Conservation (phyloP, 2,113 vertebrate species). For the Hippocampus barbouri region DNA sequence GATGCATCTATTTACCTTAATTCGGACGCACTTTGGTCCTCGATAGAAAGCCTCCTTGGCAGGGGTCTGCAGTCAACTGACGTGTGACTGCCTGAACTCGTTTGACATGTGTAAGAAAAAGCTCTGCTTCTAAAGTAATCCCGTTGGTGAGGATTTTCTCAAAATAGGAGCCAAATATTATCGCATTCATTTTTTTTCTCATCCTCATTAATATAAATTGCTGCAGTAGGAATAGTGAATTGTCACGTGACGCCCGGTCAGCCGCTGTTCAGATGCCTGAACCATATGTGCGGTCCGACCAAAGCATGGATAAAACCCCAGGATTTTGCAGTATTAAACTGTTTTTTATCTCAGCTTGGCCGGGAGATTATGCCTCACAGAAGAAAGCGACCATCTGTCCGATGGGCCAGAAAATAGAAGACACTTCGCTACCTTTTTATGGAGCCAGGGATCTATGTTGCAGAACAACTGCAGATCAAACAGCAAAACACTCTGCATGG, state of each 20-base stretch:
- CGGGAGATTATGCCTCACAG: conserved; percentile 78
- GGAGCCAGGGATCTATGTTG: conserved; percentile 27
- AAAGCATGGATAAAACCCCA: conserved; percentile 74
- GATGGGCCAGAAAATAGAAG: conserved; percentile 49
- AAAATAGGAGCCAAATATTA: not conserved
- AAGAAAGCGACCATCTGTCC: conserved; percentile 82
- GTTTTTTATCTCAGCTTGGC: conserved; percentile 84
- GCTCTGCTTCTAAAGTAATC: not conserved
- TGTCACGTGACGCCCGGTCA: conserved; percentile 30
- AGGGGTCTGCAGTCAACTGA: not conserved
- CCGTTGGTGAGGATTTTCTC: not conserved
- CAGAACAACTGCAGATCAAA: conserved; percentile 30
- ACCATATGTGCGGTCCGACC: conserved; percentile 75
- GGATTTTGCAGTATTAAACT: conserved; percentile 77
- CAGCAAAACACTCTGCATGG: conserved; percentile 19
- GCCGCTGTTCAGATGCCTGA: conserved; percentile 70
- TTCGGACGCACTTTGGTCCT: not conserved
- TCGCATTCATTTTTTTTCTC: not conserved
- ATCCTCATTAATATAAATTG: conserved; percentile 3
- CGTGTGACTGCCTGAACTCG: not conserved
- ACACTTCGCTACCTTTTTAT: conserved; percentile 50
- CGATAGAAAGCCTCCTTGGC: not conserved
- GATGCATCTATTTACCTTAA: not conserved
- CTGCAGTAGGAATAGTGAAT: not conserved
- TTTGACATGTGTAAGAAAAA: not conserved